Evolutionary conservation across 2,888 invertebrate species (phyloP).

Genomic region (Blomia tropicalis): DNA sequence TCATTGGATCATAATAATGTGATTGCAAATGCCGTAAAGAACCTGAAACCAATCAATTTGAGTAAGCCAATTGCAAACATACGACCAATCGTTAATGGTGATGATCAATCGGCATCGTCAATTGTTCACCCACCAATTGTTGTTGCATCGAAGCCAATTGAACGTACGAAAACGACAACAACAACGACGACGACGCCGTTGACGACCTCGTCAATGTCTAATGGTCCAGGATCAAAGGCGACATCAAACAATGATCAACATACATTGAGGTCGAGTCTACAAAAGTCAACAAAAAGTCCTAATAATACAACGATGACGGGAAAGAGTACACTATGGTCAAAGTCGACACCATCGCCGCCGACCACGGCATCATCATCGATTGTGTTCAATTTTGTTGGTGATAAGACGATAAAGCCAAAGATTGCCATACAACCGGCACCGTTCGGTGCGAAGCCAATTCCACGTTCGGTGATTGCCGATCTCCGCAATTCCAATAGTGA

Average conservation of each 20-base stretch:
- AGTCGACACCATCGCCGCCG: neutral
- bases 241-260: neutral
- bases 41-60: slow-evolving; percentile 1
- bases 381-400: slow-evolving; percentile 30
- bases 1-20: neutral
- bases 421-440: slow-evolving; percentile 28
- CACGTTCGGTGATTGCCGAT: neutral
- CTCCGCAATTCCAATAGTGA: neutral
- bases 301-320: neutral
- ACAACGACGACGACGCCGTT: neutral
- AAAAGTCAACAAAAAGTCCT: neutral
- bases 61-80: slow-evolving; percentile 23
- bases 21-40: neutral
- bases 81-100: slow-evolving; percentile 11
- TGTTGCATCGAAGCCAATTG: neutral
- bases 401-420: slow-evolving; percentile 29
- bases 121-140: neutral
- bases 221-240: neutral
- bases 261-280: neutral
- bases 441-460: slow-evolving; percentile 24
- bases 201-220: neutral
- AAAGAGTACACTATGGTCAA: slow-evolving; percentile 11
- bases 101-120: neutral
- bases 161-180: neutral
- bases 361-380: slow-evolving; percentile 18